Evolutionary conservation across 2,113 vertebrate genomes (phyloP).

Genomic region (Serinus canaria): DNA sequence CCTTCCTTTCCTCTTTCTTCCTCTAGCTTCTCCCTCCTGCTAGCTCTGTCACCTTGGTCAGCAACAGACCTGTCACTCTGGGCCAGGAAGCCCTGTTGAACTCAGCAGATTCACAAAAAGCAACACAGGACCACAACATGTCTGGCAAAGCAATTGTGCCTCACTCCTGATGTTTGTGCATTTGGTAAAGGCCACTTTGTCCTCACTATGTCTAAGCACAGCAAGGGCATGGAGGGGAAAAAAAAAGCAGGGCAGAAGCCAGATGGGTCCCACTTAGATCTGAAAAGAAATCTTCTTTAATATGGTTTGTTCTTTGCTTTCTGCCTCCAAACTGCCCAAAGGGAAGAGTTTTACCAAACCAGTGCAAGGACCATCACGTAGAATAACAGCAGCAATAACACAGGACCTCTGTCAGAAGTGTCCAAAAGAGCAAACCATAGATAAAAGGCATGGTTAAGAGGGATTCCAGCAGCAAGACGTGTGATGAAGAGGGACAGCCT

Average conservation of each 20-base stretch:
- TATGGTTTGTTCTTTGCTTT: not conserved
- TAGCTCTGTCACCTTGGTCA: not conserved
- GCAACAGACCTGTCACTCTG: not conserved
- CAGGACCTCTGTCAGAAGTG: not conserved
- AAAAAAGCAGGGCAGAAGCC: not conserved
- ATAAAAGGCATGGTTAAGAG: not conserved
- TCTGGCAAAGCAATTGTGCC: not conserved
- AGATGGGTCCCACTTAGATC: not conserved
- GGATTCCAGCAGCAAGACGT: not conserved
- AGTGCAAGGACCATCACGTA: rapidly evolving
- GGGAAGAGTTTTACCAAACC: not conserved
- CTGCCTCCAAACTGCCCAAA: not conserved
- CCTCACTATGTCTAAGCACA: not conserved
- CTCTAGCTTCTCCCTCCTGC: not conserved
- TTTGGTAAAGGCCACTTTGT: not conserved
- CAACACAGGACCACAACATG: rapidly evolving
- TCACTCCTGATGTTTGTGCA: not conserved
- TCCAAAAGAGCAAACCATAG: not conserved
- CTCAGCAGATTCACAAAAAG: not conserved
- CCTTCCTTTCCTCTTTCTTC: not conserved
- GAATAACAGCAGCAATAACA: not conserved
- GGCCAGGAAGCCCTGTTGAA: not conserved
- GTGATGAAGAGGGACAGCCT: not conserved
- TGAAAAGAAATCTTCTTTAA: not conserved
- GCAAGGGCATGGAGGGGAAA: rapidly evolving